These are phyloP conservation scores for Antrozous pallidus DNA, from an alignment of 2,797 vertebrate species.

Conservation along the genomic window DNA sequence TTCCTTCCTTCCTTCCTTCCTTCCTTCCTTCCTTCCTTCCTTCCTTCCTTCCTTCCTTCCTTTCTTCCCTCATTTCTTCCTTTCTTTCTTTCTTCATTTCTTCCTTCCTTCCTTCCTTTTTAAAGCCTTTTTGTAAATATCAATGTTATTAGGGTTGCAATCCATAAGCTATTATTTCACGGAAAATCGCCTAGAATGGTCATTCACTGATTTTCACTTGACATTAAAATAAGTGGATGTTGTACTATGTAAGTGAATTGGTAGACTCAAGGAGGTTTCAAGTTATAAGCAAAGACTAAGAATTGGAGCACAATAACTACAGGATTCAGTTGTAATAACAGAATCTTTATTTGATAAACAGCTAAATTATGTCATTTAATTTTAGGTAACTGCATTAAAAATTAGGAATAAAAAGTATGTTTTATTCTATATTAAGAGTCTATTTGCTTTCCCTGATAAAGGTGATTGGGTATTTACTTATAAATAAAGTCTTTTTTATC, in stretches of 20 bases:
- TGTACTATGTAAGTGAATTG: not conserved
- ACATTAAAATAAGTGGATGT: slow-evolving; percentile 31
- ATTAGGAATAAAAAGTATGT: not conserved
- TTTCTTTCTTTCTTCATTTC: too few relatives aligned
- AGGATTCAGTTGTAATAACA: slow-evolving; percentile 21
- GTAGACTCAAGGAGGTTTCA: not conserved
- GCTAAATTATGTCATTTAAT: slow-evolving; percentile 37
- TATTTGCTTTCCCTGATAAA: not conserved
- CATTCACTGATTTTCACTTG: slow-evolving; percentile 13
- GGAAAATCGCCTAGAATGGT: not conserved
- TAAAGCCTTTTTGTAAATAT: slow-evolving; percentile 24
- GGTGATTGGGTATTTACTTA: not conserved
- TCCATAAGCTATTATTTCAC: not conserved
- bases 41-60: too few relatives aligned
- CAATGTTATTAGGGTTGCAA: not conserved
- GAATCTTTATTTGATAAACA: slow-evolving; percentile 38
- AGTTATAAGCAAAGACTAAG: not conserved
- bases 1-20: not conserved
- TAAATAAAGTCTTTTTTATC: not conserved
- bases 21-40: too few relatives aligned
- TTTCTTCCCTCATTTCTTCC: too few relatives aligned
- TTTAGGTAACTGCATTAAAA: slow-evolving; percentile 20
- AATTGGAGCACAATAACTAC: not conserved
- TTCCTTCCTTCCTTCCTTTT: not conserved
- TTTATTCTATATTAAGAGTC: not conserved